A percentile compares a stretch with the other conserved stretches of the same genome.
These are phyloP conservation scores for Eriosoma lanigerum DNA, from an alignment of 1,140 invertebrate species.

Conservation along the genomic window DNA sequence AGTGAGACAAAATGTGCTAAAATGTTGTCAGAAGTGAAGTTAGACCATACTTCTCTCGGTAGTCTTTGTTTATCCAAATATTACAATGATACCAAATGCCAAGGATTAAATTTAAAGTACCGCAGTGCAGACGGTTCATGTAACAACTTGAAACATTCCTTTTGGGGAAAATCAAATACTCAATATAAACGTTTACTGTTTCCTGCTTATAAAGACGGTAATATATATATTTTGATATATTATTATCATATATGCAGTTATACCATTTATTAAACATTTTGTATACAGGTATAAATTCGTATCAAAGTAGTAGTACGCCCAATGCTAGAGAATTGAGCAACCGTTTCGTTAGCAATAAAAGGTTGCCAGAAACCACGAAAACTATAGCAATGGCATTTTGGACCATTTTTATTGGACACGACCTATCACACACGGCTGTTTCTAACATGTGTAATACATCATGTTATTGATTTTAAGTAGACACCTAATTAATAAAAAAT, in stretches of 20 bases:
- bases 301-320: slow-evolving; percentile 56
- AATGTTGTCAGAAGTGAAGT: slow-evolving; percentile 15
- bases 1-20: background rate
- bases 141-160: slow-evolving; percentile 65
- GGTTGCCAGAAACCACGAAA: slow-evolving; percentile 57
- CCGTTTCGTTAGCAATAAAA: slow-evolving; percentile 55
- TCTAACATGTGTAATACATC: slow-evolving; percentile 74
- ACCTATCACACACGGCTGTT: slow-evolving; percentile 76
- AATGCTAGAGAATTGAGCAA: slow-evolving; percentile 59
- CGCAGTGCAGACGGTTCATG: slow-evolving; percentile 68
- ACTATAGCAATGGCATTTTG: slow-evolving; percentile 78
- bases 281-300: slow-evolving; percentile 6
- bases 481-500: too few species aligned
- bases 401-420: slow-evolving; percentile 81
- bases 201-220: slow-evolving; percentile 66
- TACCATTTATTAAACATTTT: background rate
- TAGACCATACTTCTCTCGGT: slow-evolving; percentile 31
- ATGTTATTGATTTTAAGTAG: background rate
- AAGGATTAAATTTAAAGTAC: slow-evolving; percentile 58
- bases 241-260: too few species aligned
- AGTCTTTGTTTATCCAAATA: background rate
- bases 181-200: slow-evolving; percentile 62
- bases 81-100: background rate
- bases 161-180: slow-evolving; percentile 65
- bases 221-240: slow-evolving; percentile 50